These are phyloP conservation scores for Spilosoma lubricipeda DNA, from an alignment of 2,888 invertebrate species.

Conservation along the genomic window DNA sequence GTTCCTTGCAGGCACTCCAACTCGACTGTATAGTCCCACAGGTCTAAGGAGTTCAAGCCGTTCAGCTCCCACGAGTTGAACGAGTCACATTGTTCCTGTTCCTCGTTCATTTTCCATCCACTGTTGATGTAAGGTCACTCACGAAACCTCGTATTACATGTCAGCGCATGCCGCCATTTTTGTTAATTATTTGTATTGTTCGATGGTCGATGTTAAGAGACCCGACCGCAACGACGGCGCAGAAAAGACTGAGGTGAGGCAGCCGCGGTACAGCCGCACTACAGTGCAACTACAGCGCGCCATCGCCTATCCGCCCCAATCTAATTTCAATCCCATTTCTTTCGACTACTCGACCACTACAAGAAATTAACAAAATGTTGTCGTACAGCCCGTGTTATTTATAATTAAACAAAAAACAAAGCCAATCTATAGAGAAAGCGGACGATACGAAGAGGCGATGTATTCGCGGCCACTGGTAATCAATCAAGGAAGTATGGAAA, in stretches of 20 bases:
- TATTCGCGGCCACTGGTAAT: slow-evolving; percentile 58
- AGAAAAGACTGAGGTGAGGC: slow-evolving; percentile 59
- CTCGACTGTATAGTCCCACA: slow-evolving; percentile 95
- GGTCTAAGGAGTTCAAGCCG: slow-evolving; percentile 90
- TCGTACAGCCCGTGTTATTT: slow-evolving; percentile 56
- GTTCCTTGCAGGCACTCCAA: slow-evolving; percentile 92
- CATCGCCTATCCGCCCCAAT: slow-evolving; percentile 71
- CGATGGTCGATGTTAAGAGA: slow-evolving; percentile 45
- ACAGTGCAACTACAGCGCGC: slow-evolving; percentile 70
- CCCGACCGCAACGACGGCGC: slow-evolving; percentile 49
- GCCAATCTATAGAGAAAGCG: slow-evolving; percentile 70
- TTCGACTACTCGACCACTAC: slow-evolving; percentile 72
- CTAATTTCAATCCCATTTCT: slow-evolving; percentile 79
- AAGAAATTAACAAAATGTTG: slow-evolving; percentile 75
- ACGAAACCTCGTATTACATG: slow-evolving; percentile 56
- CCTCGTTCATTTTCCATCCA: slow-evolving; percentile 77
- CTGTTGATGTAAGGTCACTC: slow-evolving; percentile 64
- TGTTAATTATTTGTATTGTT: slow-evolving; percentile 52
- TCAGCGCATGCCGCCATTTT: slow-evolving; percentile 66
- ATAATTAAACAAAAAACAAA: slow-evolving; percentile 66
- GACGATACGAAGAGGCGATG: slow-evolving; percentile 37
- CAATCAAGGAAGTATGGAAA: slow-evolving; percentile 66
- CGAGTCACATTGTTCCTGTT: slow-evolving; percentile 78
- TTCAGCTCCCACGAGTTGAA: slow-evolving; percentile 84
- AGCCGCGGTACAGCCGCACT: slow-evolving; percentile 57